phyloP scores from a whole-genome alignment of 1,140 invertebrate species.

The Zaprionus taronus region DNA sequence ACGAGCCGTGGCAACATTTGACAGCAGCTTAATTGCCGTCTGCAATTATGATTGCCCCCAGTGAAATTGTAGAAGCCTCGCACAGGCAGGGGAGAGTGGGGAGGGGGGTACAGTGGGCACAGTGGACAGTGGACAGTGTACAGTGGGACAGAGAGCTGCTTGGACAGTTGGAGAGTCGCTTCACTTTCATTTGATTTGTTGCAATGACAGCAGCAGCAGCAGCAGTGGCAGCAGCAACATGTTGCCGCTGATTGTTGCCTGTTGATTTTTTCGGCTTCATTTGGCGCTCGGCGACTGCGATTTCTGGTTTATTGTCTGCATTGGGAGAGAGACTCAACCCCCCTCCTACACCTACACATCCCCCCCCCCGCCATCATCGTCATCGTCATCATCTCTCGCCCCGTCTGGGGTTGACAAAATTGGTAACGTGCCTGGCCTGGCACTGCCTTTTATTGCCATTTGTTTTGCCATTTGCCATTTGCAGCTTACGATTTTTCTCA shows the following conservation, averaged over 20 bases:
- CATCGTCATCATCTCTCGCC: too few relatives aligned
- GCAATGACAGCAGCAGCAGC: conserved; percentile 39
- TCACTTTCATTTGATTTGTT: conserved; percentile 73
- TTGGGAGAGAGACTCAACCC: conserved; percentile 16
- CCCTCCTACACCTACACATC: conserved; percentile 14
- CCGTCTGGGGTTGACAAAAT: conserved; percentile 64
- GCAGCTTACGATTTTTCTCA: conserved; percentile 7
- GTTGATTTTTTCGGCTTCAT: conserved; percentile 50
- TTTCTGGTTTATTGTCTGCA: conserved; percentile 62
- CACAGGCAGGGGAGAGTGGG: not conserved
- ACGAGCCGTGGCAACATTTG: conserved; percentile 74
- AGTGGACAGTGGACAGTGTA: conserved; percentile 12
- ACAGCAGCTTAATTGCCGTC: conserved; percentile 80
- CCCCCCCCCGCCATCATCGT: not conserved
- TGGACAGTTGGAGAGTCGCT: conserved; percentile 33
- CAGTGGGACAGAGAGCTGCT: conserved; percentile 19
- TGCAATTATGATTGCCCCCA: conserved; percentile 75
- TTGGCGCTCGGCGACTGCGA: conserved; percentile 45
- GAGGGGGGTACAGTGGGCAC: not conserved
- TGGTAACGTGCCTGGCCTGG: conserved; percentile 67
- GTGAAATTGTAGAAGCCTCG: conserved; percentile 42
- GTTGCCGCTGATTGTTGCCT: conserved; percentile 37
- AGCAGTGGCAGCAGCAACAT: conserved; percentile 22
- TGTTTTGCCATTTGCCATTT: conserved; percentile 56
- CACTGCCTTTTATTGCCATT: conserved; percentile 81